Evolutionary conservation across 1,140 invertebrate genomes (phyloP), one percentile per base, ranked within the genome.

Genomic region (Babylonia areolata): DNA sequence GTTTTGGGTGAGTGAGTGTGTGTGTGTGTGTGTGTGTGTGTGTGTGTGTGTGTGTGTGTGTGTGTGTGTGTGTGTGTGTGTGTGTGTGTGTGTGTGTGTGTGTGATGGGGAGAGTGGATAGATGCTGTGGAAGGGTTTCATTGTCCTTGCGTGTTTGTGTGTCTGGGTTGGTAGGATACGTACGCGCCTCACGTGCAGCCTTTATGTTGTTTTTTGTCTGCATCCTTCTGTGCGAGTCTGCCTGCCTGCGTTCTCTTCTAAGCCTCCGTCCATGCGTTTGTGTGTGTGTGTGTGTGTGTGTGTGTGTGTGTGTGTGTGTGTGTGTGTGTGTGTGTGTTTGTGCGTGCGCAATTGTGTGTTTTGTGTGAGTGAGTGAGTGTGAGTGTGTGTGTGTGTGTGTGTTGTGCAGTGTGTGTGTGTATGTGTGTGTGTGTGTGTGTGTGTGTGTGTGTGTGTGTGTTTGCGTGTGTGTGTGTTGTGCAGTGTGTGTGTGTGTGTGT

Each of bases 1-100:
- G 2, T 12, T 73, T 11, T 73, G 31, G 33, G 12, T 33, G 33
- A 35, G 71, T 73, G 28, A 35, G 12, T 73, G 12, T 73, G 28
- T 28, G 20, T 31, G 20, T 23, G 71, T 73, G 28, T 31, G 12
- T 31, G 9, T 73, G 28, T 73, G 33, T 73, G 28, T 73, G n/a
- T 73, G n/a, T 73, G 17, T 17, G 35, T 39, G 58, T 40, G 17
- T 23, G 35, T 40, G 35, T 23, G 17, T 40, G 73, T 77, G 35
- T 40, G 37, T 77, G 35, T 40, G 73, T 77, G 75, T 40, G 75
- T 77, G 75, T 40, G 75, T 77, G 75, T 77, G 75, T 77, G 75
- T 77, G 75, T 77, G 75, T 77, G 75, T 77, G 75, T 77, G 75
- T 77, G 75, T 77, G 75, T 77, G 75, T 77, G 75, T 77, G 75